Base-by-base conservation (phyloP, 2,113 vertebrate genomes). In the Prionailurus viverrinus region DNA sequence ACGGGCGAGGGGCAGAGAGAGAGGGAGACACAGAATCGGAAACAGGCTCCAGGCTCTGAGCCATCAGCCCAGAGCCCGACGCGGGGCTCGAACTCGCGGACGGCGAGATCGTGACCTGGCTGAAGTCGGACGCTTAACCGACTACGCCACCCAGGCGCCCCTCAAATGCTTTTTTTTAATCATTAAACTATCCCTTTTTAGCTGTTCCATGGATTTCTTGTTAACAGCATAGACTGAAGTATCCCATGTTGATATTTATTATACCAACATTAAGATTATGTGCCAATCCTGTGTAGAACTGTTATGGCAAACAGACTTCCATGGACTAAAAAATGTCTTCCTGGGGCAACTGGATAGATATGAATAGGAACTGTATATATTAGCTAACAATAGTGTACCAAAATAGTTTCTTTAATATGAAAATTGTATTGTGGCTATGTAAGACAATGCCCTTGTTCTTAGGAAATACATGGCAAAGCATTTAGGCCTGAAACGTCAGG, bases 121-220 rank as follows among this genome's bases (percentile, higher is more conserved):
- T 39, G 39, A 39, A 39, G 39, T 39, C 39, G 39, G 39, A 39
- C 4, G 39, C 39, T 39, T 39, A 39, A 39, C 39, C 39, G 39
- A 39, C 39, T 39, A 4, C 39, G 39, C 39, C 39, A 39, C 39
- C 39, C 39, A 39, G 39, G 39, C 39, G 39, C 39, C 39, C 39
- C 39, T 69, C 15, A 93, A 91, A 61, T 61, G 39, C 39, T 73
- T 76, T 68, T 68, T 25, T 65, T 14, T 58, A 71, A 95, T 86
- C 36, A 80, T 81, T 93, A 74, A 97, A 93, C 66, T 84, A 61
- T 84, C n/a, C 45, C 12, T 63, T 91, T 93, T 87, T 48, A 93
- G 74, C 58, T 83, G 33, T 83, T 61, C 68, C 81, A 89, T 25
- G 53, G 36, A 82, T 13, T 63, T 94, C 78, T 48, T 66, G 27